Evolutionary conservation across 92 coral and sea anemone species (phyloP).

Genomic region (Phenganax stokvisi): DNA sequence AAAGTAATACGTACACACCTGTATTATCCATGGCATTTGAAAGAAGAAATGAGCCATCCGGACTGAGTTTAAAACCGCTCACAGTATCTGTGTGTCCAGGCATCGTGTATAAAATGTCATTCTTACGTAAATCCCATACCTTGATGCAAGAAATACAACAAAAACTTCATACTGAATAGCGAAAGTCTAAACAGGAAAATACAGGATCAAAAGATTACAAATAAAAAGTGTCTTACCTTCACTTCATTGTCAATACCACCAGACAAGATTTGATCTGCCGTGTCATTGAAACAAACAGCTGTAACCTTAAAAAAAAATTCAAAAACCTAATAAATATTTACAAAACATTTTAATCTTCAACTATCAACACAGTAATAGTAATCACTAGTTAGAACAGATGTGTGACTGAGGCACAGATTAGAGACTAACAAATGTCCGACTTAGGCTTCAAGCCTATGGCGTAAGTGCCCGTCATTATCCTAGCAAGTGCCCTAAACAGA

Average conservation of each 20-base stretch:
- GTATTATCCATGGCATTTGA: slow-evolving; percentile 97
- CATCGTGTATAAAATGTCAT: slow-evolving; percentile 89
- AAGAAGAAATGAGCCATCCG: slow-evolving; percentile 85
- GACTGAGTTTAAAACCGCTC: slow-evolving; percentile 82
- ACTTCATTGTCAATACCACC: slow-evolving; percentile 97
- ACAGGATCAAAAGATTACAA: background rate
- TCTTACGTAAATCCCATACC: slow-evolving; percentile 98
- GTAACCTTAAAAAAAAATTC: slow-evolving; percentile 61
- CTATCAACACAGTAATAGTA: too few relatives aligned
- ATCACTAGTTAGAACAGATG: too few relatives aligned
- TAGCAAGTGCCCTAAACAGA: too few relatives aligned
- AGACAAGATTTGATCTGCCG: slow-evolving; percentile 89
- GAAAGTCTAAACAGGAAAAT: too few relatives aligned
- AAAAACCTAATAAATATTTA: background rate
- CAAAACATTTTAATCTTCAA: background rate
- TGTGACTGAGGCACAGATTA: too few relatives aligned
- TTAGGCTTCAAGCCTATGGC: too few relatives aligned
- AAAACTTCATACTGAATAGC: too few relatives aligned
- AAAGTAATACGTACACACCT: slow-evolving; percentile 40
- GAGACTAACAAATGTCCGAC: too few relatives aligned
- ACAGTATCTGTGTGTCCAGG: slow-evolving; percentile 96
- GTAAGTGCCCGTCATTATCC: too few relatives aligned
- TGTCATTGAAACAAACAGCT: slow-evolving; percentile 84
- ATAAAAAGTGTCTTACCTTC: slow-evolving; percentile 50
- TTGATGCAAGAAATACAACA: slow-evolving; percentile 6